A percentile compares a stretch with the other conserved stretches of the same genome.
These are phyloP conservation scores for Medauroidea extradentata DNA, from an alignment of 1,140 invertebrate species.

Conservation along the genomic window DNA sequence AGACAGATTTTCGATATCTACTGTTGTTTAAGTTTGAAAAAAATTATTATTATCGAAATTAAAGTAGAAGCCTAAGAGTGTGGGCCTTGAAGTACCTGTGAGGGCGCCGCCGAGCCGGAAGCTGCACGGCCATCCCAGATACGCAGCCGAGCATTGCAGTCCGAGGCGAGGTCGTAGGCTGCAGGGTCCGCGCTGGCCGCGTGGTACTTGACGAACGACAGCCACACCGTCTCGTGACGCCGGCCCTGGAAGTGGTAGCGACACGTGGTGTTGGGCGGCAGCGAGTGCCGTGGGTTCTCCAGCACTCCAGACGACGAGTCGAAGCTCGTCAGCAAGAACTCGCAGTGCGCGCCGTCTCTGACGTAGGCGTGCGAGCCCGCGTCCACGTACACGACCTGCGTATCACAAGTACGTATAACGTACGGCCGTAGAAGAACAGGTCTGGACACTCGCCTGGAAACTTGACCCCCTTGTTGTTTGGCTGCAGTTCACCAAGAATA, in stretches of 20 bases:
- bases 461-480: too few relatives aligned
- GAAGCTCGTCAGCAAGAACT: slow-evolving; percentile 69
- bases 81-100: neutral
- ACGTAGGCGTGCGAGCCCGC: slow-evolving; percentile 68
- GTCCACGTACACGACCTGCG: slow-evolving; percentile 66
- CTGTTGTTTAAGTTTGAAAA: too few relatives aligned
- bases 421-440: too few relatives aligned
- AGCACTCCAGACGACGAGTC: slow-evolving; percentile 63
- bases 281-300: slow-evolving; percentile 44
- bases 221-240: slow-evolving; percentile 72
- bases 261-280: slow-evolving; percentile 48
- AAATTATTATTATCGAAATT: too few relatives aligned
- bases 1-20: too few relatives aligned
- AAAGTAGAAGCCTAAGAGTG: too few relatives aligned
- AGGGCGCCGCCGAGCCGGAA: slow-evolving; percentile 17
- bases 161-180: slow-evolving; percentile 57
- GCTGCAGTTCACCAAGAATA: too few relatives aligned
- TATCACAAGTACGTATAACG: neutral
- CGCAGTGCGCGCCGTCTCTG: slow-evolving; percentile 64
- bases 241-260: slow-evolving; percentile 58
- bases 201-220: slow-evolving; percentile 79
- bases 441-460: too few relatives aligned
- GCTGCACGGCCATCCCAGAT: slow-evolving; percentile 66
- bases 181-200: slow-evolving; percentile 59
- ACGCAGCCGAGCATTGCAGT: slow-evolving; percentile 66